Base-by-base conservation (phyloP, 1,140 invertebrate species). In the Drosophila baimaii region DNA sequence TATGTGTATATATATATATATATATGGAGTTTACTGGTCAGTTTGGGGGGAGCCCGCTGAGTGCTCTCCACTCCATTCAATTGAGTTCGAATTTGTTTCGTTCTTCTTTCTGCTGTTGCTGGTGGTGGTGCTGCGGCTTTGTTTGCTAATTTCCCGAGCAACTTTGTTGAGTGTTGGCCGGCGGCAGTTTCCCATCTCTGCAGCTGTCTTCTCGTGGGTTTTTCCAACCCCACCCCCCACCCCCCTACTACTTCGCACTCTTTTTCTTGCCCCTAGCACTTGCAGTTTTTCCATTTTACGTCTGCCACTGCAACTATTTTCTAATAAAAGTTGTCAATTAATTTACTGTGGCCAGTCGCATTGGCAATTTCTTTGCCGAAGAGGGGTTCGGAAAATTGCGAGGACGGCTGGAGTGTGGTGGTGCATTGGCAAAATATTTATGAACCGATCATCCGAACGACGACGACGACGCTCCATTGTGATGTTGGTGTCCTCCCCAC, bases 241-340 rank as follows among this genome's bases (percentile, higher is more conserved):
- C 17, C 17, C 8, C 2, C 3, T 13, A 9, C 8, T 2, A 17
- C n/a, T n/a, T 17, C 1, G 5, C 27, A 1, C 6, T 29, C 27
- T 8, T n/a, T n/a, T n/a, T n/a, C n/a, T n/a, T 5, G 13, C 47
- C 17, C 29, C 17, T 1, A n/a, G 29, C 31, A n/a, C 19, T 35
- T 35, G 49, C 35, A 59, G 33, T 44, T 51, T 37, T 49, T 51
- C 25, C 33, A 41, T 65, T 69, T 69, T 57, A 69, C 43, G 15
- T 29, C 68, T 46, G 52, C 51, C 65, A 71, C 41, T 78, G 58
- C 66, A 78, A 72, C 66, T 78, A 78, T 78, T 78, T 78, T 78
- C 76, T 78, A 78, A 78, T 78, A 78, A 78, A 78, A 78, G 76
- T 78, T 78, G 75, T 78, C 76, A 78, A 78, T 78, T 78, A 78